These are phyloP conservation scores for Polietes domitor DNA, from an alignment of 2,888 invertebrate genomes.

Conservation along the genomic window DNA sequence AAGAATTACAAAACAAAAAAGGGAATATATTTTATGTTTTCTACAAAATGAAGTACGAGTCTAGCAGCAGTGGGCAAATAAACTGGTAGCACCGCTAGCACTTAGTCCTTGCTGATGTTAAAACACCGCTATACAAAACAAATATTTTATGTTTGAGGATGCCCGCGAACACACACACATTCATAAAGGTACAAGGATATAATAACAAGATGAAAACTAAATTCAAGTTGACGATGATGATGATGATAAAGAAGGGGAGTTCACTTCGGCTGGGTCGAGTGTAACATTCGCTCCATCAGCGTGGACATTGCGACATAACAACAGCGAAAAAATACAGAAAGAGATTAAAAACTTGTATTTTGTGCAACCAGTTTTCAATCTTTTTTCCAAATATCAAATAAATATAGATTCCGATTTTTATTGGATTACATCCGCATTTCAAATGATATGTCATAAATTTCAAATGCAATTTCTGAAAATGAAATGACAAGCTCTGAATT, in stretches of 20 bases:
- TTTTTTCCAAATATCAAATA: no score
- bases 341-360: no score
- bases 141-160: background rate
- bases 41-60: constrained; percentile 4
- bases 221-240: background rate
- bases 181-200: background rate
- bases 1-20: constrained; percentile 28
- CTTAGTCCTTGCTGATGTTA: background rate
- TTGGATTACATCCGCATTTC: no score
- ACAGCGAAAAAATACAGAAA: no score
- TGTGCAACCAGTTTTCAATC: no score
- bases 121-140: background rate
- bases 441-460: no score
- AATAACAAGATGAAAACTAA: background rate
- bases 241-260: background rate
- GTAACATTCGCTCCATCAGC: no score
- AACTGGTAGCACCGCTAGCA: background rate
- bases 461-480: no score
- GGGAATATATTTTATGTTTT: constrained; percentile 34
- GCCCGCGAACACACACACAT: background rate
- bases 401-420: no score
- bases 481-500: no score
- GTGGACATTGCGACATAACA: no score
- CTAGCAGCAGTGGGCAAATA: constrained; percentile 11
- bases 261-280: no score